Evolutionary conservation across 2,113 vertebrate genomes (phyloP).

Genomic region (Periophthalmodon schlosseri): DNA sequence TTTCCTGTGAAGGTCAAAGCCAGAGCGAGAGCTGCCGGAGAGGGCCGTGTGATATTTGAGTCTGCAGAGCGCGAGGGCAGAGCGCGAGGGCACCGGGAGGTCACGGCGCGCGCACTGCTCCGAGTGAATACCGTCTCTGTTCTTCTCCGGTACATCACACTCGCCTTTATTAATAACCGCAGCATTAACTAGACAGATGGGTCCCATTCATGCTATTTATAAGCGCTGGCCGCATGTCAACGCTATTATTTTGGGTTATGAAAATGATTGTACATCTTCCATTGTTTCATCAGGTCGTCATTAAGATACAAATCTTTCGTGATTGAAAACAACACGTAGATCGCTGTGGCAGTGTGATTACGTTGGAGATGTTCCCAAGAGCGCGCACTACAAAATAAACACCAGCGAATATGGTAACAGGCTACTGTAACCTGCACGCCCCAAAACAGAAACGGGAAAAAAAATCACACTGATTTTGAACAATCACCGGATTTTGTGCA

Average conservation of each 20-base stretch:
- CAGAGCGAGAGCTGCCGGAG: not conserved
- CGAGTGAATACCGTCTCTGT: constrained; percentile 21
- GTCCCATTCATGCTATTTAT: constrained; percentile 50
- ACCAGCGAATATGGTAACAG: constrained; percentile 16
- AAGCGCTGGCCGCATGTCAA: constrained; percentile 47
- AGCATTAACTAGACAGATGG: constrained; percentile 38
- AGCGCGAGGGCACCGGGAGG: constrained; percentile 34
- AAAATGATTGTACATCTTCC: constrained; percentile 44
- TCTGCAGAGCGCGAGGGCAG: constrained; percentile 5
- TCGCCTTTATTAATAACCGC: constrained; percentile 49
- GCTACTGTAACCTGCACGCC: constrained; percentile 62
- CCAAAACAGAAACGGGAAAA: constrained; percentile 77
- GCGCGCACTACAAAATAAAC: constrained; percentile 56
- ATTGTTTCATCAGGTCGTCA: constrained; percentile 63
- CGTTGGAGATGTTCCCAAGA: constrained; percentile 55
- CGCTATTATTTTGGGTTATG: constrained; percentile 59
- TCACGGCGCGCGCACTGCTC: constrained; percentile 36
- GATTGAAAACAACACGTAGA: constrained; percentile 72
- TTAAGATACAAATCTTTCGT: constrained; percentile 62
- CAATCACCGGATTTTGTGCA: constrained; percentile 91
- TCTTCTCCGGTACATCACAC: constrained; percentile 37
- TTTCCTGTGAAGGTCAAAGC: constrained; percentile 7
- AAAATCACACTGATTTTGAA: constrained; percentile 79
- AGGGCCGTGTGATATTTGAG: constrained; percentile 34
- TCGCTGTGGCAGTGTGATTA: constrained; percentile 45